Evolutionary conservation across 2,797 vertebrate species (phyloP).

Genomic region (Prionace glauca): DNA sequence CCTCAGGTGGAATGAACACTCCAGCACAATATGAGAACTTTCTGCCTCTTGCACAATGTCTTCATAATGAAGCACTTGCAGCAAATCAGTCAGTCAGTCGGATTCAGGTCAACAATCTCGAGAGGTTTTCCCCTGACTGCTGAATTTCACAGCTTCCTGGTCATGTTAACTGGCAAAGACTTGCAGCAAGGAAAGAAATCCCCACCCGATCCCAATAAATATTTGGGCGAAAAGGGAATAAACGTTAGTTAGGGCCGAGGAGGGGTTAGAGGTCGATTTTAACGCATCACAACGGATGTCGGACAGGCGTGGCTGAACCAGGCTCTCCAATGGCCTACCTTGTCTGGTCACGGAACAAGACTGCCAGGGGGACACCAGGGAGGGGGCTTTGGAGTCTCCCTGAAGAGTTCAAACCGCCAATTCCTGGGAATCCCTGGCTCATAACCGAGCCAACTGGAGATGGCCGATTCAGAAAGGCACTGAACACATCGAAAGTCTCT

Average conservation of each 20-base stretch:
- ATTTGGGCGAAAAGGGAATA: neutral
- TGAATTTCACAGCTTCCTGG: neutral
- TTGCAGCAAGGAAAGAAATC: neutral
- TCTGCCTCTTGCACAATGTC: neutral
- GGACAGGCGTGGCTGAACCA: neutral
- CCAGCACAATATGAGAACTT: neutral
- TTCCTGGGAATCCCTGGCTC: too few relatives aligned
- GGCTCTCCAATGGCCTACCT: neutral
- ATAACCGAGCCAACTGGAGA: too few relatives aligned
- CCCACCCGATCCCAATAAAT: neutral
- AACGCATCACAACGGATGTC: neutral
- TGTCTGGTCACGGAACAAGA: too few relatives aligned
- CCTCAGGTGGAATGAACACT: neutral
- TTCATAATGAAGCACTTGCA: neutral
- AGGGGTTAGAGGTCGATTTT: neutral
- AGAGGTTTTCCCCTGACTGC: neutral
- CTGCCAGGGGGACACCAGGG: too few relatives aligned
- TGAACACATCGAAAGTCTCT: too few relatives aligned
- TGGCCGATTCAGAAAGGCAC: too few relatives aligned
- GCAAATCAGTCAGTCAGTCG: neutral
- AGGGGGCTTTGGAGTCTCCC: too few relatives aligned
- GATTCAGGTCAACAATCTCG: slow-evolving; percentile 3
- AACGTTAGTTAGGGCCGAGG: neutral
- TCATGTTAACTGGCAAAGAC: neutral
- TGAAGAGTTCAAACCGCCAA: too few relatives aligned